Base-by-base conservation (phyloP, 2,888 invertebrate genomes). In the Ditula angustiorana region DNA sequence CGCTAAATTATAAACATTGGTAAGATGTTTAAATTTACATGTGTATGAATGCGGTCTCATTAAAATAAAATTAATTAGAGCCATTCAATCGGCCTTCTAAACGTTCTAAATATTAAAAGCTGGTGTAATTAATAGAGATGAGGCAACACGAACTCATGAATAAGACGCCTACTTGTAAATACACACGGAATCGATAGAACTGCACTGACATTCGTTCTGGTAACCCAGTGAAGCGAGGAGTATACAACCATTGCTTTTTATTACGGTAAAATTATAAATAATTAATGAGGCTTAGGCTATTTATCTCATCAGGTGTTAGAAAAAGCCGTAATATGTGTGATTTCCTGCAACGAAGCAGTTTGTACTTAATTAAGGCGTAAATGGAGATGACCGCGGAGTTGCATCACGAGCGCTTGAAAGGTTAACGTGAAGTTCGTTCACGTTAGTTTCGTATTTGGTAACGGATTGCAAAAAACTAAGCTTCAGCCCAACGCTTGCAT, bases 401-500 rank as follows among this genome's bases (percentile, higher is more conserved):
- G 59, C 67, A 66, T 60, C 62, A 68, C 69, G 61, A 66, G 67
- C 35, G 49, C 69, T 69, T 69, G 61, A 74, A 74, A 76, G 74
- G 75, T 75, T 72, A 69, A 69, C 68, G 58, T 26, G 23, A 55
- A 64, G 49, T 37, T n/a, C 8, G 69, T 46, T 21, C 33, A 16
- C 28, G 47, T 33, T 67, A 63, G 56, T 50, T 41, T 59, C 50
- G 67, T 68, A 68, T 76, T 78, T 79, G 75, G 73, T 74, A 76
- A 74, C 61, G 52, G 67, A 75, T 79, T 77, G 74, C 76, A 77
- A 73, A 77, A 78, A 73, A 73, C 70, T 69, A 63, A 74, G 80
- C 81, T 81, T 82, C 50, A 74, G 72, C 74, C 66, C 61, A 63
- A 72, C 68, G 81, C 82, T 81, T 82, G 76, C 72, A 70, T 71